phyloP scores from a whole-genome alignment of 2,888 invertebrate genomes.

The Drosophila kanekoi region DNA sequence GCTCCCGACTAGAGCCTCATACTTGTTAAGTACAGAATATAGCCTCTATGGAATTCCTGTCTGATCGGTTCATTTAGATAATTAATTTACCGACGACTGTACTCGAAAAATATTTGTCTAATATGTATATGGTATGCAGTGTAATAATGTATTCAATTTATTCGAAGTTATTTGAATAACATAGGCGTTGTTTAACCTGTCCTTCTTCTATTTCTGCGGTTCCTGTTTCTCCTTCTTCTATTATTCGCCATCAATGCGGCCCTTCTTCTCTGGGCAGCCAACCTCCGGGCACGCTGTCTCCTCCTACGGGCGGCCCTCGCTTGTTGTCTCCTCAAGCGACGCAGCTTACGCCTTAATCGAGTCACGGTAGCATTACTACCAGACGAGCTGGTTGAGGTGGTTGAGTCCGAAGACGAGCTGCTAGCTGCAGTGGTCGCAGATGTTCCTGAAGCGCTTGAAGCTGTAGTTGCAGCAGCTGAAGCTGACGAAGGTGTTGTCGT shows the following conservation, averaged over 20 bases:
- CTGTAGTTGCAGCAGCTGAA: not conserved
- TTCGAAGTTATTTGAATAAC: not conserved
- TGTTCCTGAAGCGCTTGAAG: not conserved
- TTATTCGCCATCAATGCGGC: not conserved
- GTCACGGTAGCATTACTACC: not conserved
- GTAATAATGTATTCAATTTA: no score
- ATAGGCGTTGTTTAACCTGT: not conserved
- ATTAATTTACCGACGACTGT: no score
- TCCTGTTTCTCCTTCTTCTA: not conserved
- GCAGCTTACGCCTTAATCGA: not conserved
- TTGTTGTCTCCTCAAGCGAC: not conserved
- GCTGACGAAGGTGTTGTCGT: not conserved
- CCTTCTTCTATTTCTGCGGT: not conserved
- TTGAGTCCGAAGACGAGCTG: not conserved
- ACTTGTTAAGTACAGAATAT: no score
- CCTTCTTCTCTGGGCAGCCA: not conserved
- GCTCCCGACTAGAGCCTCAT: no score
- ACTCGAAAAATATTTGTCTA: not conserved
- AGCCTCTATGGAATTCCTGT: no score
- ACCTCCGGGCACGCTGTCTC: not conserved
- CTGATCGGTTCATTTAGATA: no score
- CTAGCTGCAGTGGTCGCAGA: not conserved
- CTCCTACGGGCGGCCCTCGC: not conserved
- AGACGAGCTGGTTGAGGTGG: constrained; percentile 1
- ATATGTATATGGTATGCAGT: not conserved